These are phyloP conservation scores for Drosophila pachea DNA, from an alignment of 1,140 invertebrate species.

Conservation along the genomic window DNA sequence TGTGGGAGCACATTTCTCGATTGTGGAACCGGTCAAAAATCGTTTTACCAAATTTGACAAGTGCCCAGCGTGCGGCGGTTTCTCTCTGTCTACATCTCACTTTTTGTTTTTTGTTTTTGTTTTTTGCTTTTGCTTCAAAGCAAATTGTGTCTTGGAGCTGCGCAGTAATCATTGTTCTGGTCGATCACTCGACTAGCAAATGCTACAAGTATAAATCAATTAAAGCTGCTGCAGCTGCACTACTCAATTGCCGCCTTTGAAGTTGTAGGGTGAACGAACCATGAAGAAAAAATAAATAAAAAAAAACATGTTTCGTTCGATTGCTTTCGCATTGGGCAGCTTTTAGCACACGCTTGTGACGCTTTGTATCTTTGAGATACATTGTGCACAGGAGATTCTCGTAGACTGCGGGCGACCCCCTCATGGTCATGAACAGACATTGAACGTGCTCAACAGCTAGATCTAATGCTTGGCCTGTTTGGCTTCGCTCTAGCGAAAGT, in stretches of 20 bases:
- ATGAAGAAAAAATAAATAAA: background rate
- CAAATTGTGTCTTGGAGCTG: no score
- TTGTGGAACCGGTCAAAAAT: slow-evolving; percentile 69
- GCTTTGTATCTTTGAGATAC: slow-evolving; percentile 15
- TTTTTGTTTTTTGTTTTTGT: slow-evolving; percentile 30
- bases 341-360: slow-evolving; percentile 24
- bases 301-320: slow-evolving; percentile 20
- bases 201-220: slow-evolving; percentile 61
- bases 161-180: no score
- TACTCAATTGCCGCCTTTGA: slow-evolving; percentile 62
- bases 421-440: slow-evolving; percentile 66
- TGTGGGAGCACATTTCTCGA: slow-evolving; percentile 28
- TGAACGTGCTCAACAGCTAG: slow-evolving; percentile 62
- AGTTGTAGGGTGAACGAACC: slow-evolving; percentile 34
- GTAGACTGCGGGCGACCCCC: slow-evolving; percentile 28
- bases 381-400: background rate
- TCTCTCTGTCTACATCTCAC: slow-evolving; percentile 28
- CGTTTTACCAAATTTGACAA: slow-evolving; percentile 71
- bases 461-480: slow-evolving; percentile 43
- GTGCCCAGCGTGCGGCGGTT: slow-evolving; percentile 47
- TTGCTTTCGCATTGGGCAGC: slow-evolving; percentile 46
- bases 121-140: background rate
- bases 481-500: slow-evolving; percentile 47
- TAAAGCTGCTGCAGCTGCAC: slow-evolving; percentile 64
- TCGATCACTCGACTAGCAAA: slow-evolving; percentile 56